These are phyloP conservation scores for Aphrophora alni DNA, from an alignment of 2,888 invertebrate species.

Conservation along the genomic window DNA sequence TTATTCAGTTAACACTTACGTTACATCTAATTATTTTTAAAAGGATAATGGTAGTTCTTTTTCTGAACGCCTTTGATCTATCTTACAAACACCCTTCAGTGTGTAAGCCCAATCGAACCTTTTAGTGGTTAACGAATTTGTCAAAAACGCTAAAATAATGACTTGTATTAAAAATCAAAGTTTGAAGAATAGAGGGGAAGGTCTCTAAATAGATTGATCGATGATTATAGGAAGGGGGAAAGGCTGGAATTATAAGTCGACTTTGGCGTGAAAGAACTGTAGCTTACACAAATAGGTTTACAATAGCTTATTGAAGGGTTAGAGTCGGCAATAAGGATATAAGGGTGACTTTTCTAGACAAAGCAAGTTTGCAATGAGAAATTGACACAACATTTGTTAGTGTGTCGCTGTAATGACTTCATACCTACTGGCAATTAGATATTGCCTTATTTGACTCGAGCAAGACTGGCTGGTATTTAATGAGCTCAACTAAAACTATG, in stretches of 20 bases:
- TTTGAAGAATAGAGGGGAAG: neutral
- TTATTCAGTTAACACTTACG: no score
- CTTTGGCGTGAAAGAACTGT: neutral
- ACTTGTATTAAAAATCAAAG: neutral
- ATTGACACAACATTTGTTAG: neutral
- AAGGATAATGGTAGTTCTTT: no score
- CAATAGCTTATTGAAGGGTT: neutral
- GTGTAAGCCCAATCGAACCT: no score
- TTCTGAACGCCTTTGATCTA: no score
- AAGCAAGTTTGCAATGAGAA: neutral
- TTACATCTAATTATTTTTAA: no score
- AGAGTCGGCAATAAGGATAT: neutral
- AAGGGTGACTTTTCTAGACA: neutral
- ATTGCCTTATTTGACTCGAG: no score
- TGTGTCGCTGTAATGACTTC: no score
- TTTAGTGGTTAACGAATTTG: neutral
- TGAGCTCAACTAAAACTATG: no score
- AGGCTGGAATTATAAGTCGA: neutral
- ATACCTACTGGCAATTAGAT: no score
- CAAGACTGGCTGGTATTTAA: no score
- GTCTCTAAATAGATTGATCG: neutral
- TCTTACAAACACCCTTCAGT: no score
- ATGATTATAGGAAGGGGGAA: neutral
- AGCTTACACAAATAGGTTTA: neutral
- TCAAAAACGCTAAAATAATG: neutral